Evolutionary conservation across 1,140 invertebrate species (phyloP).

Genomic region (Cylas formicarius): DNA sequence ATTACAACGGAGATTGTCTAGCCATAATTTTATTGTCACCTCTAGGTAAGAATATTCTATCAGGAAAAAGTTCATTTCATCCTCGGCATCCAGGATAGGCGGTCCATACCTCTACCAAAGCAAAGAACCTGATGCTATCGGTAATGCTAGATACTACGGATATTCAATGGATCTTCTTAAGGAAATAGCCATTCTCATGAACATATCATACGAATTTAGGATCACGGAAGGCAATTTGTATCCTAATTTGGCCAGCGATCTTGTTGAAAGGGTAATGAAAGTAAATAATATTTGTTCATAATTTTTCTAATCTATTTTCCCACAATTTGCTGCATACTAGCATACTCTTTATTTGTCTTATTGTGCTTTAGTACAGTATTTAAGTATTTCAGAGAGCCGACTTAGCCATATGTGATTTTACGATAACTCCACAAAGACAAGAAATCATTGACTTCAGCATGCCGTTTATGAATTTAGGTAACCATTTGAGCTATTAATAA

Average conservation of each 20-base stretch:
- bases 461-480: constrained; percentile 77
- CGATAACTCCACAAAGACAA: constrained; percentile 80
- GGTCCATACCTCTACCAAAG: constrained; percentile 68
- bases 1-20: constrained; percentile 23
- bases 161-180: constrained; percentile 76
- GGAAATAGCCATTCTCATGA: constrained; percentile 61
- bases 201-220: constrained; percentile 71
- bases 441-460: constrained; percentile 82
- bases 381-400: constrained; percentile 68
- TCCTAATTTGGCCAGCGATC: constrained; percentile 18
- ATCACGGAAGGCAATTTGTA: constrained; percentile 61
- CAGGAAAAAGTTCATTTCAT: neutral
- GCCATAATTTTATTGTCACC: constrained; percentile 28
- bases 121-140: constrained; percentile 64
- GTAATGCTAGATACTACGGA: constrained; percentile 65
- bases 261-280: constrained; percentile 28
- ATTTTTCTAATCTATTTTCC: neutral
- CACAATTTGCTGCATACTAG: too few species aligned
- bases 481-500: too few species aligned
- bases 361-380: too few species aligned
- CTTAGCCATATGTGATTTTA: constrained; percentile 85
- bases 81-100: constrained; percentile 35
- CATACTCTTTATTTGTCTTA: too few species aligned
- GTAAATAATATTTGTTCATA: neutral
- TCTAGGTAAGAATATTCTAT: constrained; percentile 38